Evolutionary conservation across 1,140 invertebrate species (phyloP), one percentile per base, ranked within the genome.

Genomic region (Bombus haemorrhoidalis): DNA sequence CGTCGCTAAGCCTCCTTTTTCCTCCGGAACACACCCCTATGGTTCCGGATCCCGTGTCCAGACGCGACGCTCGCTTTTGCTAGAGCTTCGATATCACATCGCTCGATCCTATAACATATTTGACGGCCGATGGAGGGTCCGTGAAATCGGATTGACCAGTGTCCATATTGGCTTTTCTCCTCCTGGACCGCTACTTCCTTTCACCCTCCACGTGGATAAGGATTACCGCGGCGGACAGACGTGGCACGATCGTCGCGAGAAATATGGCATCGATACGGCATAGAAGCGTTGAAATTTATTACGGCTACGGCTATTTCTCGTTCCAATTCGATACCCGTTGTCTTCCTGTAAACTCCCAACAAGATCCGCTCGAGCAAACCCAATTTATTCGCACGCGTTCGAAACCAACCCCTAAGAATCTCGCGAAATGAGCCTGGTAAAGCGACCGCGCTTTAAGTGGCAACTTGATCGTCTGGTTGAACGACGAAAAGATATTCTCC

Each of bases 71-170:
- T 62, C 15, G 10, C 64, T 66, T 32, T 32, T 32, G 6, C 41
- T 28, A 28, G 59, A 82, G 66, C 69, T 75, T 43, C 82, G 91
- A 92, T 94, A 93, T 92, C 91, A 81, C 81, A 88, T 72, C 86
- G 84, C 75, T 89, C 89, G 93, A 94, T 94, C 93, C 91, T 90
- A 94, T 92, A 95, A 93, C 94, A 95, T 95, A 94, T 95, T 95
- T 93, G 93, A 93, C 91, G 91, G 87, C 79, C 80, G 69, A 77
- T 18, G 87, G 83, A 93, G 93, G 93, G 93, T 93, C 91, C 89
- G 87, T 81, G 85, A 94, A 95, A 95, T 95, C 95, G 93, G 94
- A 94, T 95, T 95, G 94, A 95, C 93, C 93, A 90, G 74, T 89
- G 89, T 93, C 92, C 93, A 94, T 94, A 95, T 95, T 94, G 93